Conservation (phyloP, 1,140 invertebrate species). For the Pogonus chalceus region DNA sequence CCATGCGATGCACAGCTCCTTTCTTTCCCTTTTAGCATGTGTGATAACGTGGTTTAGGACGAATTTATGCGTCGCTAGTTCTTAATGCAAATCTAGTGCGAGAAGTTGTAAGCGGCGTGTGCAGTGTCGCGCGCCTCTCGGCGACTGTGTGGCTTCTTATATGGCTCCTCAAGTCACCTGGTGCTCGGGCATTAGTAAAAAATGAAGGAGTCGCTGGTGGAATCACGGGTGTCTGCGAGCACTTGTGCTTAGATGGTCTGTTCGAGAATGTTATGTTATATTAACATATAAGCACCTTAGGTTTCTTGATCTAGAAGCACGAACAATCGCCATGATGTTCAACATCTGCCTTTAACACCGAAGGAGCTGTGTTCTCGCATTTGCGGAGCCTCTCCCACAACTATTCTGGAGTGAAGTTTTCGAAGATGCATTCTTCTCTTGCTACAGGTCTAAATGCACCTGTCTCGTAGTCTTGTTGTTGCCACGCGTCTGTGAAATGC, state of each 20-base stretch:
- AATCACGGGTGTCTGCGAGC: neutral
- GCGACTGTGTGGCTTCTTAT: neutral
- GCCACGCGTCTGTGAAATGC: too few relatives aligned
- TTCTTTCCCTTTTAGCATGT: neutral
- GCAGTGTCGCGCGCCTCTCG: neutral
- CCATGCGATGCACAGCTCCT: neutral
- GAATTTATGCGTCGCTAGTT: neutral
- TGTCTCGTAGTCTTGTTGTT: too few relatives aligned
- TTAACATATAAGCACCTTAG: too few relatives aligned
- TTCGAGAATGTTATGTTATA: neutral
- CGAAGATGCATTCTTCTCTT: too few relatives aligned
- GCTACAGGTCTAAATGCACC: too few relatives aligned
- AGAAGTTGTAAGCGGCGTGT: neutral
- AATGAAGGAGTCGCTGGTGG: neutral
- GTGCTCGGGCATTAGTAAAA: neutral
- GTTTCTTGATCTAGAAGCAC: neutral
- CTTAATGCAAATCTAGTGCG: neutral
- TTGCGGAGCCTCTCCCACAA: neutral
- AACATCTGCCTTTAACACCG: neutral
- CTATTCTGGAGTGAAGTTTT: too few relatives aligned
- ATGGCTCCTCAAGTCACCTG: too few relatives aligned
- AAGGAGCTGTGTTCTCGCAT: neutral
- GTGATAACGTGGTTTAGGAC: neutral
- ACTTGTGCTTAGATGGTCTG: neutral
- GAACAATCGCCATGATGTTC: neutral